Conservation (phyloP, 1,140 invertebrate species). For the Pectinophora gossypiella region DNA sequence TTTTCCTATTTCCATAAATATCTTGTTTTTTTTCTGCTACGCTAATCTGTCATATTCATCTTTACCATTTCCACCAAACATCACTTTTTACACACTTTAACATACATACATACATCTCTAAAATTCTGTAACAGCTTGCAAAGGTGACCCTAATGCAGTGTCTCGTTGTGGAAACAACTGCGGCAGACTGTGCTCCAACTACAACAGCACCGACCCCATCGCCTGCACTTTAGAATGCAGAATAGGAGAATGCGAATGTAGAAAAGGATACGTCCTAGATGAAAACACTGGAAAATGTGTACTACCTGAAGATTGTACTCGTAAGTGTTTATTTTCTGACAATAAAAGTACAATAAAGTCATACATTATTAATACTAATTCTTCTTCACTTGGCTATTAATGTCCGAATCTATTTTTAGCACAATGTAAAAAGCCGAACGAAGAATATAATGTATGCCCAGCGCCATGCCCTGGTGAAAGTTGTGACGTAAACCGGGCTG, state of each 20-base stretch:
- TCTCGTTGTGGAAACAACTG: constrained; percentile 22
- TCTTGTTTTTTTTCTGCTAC: too few relatives aligned
- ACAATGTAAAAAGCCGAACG: neutral
- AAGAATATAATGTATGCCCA: neutral
- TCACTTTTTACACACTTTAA: too few relatives aligned
- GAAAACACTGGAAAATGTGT: constrained; percentile 20
- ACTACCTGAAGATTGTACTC: constrained; percentile 16
- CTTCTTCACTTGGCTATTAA: too few relatives aligned
- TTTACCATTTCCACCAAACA: too few relatives aligned
- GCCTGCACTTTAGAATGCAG: constrained; percentile 11
- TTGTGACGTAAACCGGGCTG: neutral
- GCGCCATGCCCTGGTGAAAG: neutral
- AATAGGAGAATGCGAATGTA: constrained; percentile 25
- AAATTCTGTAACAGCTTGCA: constrained; percentile 19
- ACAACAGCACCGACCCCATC: constrained; percentile 1
- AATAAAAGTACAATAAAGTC: too few relatives aligned
- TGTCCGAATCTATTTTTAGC: neutral
- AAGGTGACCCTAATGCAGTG: constrained; percentile 23
- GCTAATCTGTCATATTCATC: too few relatives aligned
- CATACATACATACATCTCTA: too few relatives aligned
- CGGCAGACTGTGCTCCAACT: constrained; percentile 21
- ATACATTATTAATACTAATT: too few relatives aligned
- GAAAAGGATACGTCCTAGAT: constrained; percentile 13
- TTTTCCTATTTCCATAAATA: too few relatives aligned
- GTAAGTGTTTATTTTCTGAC: too few relatives aligned